These are phyloP conservation scores for Maccullochella peelii DNA, from an alignment of 2,113 vertebrate genomes.

Conservation along the genomic window DNA sequence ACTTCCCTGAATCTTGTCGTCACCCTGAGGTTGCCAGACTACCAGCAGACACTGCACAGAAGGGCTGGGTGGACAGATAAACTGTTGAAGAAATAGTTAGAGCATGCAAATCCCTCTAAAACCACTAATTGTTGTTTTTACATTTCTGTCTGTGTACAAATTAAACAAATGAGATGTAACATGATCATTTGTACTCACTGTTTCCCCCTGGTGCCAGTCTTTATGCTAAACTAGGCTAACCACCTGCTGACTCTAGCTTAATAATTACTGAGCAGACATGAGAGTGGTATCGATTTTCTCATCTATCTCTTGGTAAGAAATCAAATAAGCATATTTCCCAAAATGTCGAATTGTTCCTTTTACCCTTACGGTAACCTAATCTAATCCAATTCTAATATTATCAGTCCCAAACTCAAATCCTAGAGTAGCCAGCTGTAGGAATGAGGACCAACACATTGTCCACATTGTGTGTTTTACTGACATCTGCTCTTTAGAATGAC, in stretches of 20 bases:
- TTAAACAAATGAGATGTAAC: neutral
- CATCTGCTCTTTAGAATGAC: neutral
- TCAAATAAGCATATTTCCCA: neutral
- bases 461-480: neutral
- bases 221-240: neutral
- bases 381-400: neutral
- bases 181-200: neutral
- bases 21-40: neutral
- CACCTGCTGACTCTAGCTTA: neutral
- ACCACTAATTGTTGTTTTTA: neutral
- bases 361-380: neutral
- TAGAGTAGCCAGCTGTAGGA: neutral
- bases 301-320: neutral
- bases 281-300: neutral
- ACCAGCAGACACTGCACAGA: neutral
- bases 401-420: neutral
- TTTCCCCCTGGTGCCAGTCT: neutral
- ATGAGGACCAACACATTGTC: neutral
- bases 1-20: neutral
- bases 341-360: neutral
- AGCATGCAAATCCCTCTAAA: neutral
- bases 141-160: constrained; percentile 12
- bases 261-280: constrained; percentile 2
- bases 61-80: neutral
- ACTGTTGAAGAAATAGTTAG: constrained; percentile 3